phyloP scores from a whole-genome alignment of 2,113 vertebrate species.

The Cyanoderma ruficeps region DNA sequence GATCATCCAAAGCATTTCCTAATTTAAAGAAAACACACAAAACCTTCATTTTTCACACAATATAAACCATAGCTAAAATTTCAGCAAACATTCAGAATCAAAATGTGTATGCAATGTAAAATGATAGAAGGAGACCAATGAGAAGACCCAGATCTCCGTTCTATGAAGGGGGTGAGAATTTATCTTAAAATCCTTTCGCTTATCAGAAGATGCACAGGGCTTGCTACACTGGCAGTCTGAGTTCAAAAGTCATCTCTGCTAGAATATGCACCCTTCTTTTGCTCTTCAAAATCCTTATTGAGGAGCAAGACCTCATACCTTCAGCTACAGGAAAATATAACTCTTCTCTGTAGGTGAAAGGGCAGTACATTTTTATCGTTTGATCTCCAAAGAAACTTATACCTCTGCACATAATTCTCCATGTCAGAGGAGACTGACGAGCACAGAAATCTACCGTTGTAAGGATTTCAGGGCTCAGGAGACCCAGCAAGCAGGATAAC shows the following conservation, averaged over 20 bases:
- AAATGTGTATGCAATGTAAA: not conserved
- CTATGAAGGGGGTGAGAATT: not conserved
- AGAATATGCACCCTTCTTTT: not conserved
- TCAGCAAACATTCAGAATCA: not conserved
- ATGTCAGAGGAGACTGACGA: not conserved
- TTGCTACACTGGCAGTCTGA: not conserved
- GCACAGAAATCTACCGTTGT: not conserved
- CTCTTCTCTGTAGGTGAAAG: not conserved
- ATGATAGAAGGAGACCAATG: not conserved
- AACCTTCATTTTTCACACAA: not conserved
- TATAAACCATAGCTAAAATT: not conserved
- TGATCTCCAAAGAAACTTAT: not conserved
- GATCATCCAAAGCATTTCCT: not conserved
- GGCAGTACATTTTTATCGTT: not conserved
- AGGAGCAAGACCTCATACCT: not conserved
- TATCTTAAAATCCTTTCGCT: not conserved
- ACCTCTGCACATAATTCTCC: not conserved
- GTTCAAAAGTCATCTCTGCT: not conserved
- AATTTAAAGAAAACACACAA: rapidly evolving
- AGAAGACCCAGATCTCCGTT: not conserved
- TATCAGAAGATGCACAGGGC: not conserved
- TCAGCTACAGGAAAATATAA: not conserved
- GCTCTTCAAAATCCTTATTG: not conserved
- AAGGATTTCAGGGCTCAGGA: not conserved
- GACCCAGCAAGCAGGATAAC: not conserved